Evolutionary conservation across 2,888 invertebrate genomes (phyloP).

Genomic region (Arrhopalites spinosus): DNA sequence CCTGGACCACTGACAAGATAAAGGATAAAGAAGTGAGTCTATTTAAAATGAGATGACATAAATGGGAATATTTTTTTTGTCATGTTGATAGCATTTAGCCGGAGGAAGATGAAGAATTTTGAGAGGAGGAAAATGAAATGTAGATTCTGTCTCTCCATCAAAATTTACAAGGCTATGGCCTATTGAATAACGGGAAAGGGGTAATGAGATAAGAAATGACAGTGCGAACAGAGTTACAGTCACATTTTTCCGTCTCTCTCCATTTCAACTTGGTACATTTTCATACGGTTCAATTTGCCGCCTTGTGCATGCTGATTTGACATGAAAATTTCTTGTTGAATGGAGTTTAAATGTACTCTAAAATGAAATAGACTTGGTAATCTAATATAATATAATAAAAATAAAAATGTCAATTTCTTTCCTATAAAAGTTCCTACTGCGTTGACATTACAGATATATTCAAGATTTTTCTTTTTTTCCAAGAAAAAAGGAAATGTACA

Average conservation of each 20-base stretch:
- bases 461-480: too few relatives aligned
- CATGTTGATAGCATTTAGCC: neutral
- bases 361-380: neutral
- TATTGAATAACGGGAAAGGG: neutral
- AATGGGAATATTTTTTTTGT: neutral
- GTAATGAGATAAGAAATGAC: slow-evolving; percentile 1
- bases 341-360: too few relatives aligned
- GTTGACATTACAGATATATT: neutral
- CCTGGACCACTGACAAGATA: slow-evolving; percentile 23
- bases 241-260: too few relatives aligned
- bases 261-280: neutral
- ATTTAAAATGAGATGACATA: neutral
- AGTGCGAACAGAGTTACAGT: neutral
- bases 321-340: too few relatives aligned
- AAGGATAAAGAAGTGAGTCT: slow-evolving; percentile 1
- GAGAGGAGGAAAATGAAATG: neutral
- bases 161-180: neutral
- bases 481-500: neutral
- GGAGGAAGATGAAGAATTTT: neutral
- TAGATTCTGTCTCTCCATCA: neutral
- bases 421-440: neutral
- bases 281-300: neutral
- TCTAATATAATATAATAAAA: neutral
- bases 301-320: neutral
- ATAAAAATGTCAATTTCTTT: neutral